Percentiles rank a stretch among this genome's conserved stretches.
Evolutionary conservation across 2,888 invertebrate genomes (phyloP).

Genomic region (Acrobasis consociella): DNA sequence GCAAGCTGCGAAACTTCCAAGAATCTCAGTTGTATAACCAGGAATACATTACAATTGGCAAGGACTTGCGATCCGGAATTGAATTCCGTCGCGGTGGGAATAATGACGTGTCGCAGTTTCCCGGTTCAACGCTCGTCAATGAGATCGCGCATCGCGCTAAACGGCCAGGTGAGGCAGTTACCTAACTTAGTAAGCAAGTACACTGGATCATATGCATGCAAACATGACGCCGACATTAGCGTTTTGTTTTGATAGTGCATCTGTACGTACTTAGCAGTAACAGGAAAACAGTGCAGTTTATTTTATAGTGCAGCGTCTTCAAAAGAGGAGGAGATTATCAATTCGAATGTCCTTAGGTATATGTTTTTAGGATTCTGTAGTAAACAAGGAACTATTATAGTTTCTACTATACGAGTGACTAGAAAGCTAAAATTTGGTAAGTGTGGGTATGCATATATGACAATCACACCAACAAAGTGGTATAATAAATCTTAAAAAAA

Average conservation of each 20-base stretch:
- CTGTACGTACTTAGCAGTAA: background rate
- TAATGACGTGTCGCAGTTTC: conserved; percentile 48
- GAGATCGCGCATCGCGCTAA: conserved; percentile 55
- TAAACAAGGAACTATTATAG: too few relatives aligned
- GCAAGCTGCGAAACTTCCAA: conserved; percentile 1
- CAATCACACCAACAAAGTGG: too few relatives aligned
- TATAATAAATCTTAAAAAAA: too few relatives aligned
- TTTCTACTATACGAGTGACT: too few relatives aligned
- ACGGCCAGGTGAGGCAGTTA: conserved; percentile 50
- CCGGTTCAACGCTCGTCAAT: conserved; percentile 63
- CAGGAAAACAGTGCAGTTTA: background rate
- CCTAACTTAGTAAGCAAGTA: conserved; percentile 33
- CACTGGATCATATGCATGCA: conserved; percentile 6
- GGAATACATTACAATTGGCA: conserved; percentile 22
- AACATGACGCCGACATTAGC: background rate
- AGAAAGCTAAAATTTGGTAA: too few relatives aligned
- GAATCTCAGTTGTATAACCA: background rate
- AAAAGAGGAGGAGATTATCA: too few relatives aligned
- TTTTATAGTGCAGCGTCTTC: too few relatives aligned
- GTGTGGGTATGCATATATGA: too few relatives aligned
- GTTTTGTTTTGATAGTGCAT: background rate
- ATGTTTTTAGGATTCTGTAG: too few relatives aligned
- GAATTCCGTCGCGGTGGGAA: conserved; percentile 46
- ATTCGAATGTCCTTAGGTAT: too few relatives aligned
- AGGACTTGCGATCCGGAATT: conserved; percentile 32